These are phyloP conservation scores for Grus americana DNA, from an alignment of 2,113 vertebrate genomes.

Conservation along the genomic window DNA sequence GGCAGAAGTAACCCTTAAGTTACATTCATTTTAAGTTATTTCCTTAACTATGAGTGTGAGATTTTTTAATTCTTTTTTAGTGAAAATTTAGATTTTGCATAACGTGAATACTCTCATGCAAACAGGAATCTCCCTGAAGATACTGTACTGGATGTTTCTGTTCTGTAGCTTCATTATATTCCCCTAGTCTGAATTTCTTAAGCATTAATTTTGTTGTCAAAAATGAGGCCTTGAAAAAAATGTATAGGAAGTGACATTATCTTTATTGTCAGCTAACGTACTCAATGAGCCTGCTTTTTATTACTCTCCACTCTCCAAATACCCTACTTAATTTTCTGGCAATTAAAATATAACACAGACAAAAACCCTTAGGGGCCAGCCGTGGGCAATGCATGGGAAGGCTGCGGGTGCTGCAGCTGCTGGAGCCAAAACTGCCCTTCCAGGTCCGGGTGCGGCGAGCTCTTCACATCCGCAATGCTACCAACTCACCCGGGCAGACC, in stretches of 20 bases:
- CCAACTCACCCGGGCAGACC: not conserved
- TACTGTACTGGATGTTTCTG: not conserved
- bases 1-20: not conserved
- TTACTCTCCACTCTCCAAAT: not conserved
- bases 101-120: not conserved
- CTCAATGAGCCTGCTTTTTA: not conserved
- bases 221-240: not conserved
- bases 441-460: rapidly evolving
- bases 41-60: not conserved
- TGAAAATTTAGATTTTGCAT: not conserved
- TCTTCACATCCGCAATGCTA: not conserved
- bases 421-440: not conserved
- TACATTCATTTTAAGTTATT: not conserved
- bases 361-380: not conserved
- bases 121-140: not conserved
- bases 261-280: not conserved
- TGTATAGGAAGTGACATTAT: not conserved
- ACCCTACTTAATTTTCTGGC: not conserved
- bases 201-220: not conserved
- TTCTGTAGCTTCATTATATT: not conserved
- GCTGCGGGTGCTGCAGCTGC: not conserved
- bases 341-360: not conserved
- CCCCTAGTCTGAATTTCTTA: not conserved
- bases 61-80: rapidly evolving
- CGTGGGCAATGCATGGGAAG: rapidly evolving